phyloP scores from a whole-genome alignment of 2,888 invertebrate species.

The Calameuta filiformis region DNA sequence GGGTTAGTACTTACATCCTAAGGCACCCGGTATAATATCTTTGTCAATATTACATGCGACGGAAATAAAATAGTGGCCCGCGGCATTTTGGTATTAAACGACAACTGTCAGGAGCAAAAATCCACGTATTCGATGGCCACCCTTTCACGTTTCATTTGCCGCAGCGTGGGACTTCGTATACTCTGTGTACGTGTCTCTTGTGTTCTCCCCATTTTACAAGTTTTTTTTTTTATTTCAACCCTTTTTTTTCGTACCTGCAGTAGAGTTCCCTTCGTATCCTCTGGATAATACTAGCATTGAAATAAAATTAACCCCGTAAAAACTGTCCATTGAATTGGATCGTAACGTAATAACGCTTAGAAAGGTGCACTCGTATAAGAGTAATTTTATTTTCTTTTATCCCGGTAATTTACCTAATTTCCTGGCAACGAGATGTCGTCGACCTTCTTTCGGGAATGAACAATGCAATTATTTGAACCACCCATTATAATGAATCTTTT shows the following conservation, averaged over 20 bases:
- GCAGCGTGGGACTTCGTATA: background rate
- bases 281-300: background rate
- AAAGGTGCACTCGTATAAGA: background rate
- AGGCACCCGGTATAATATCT: constrained; percentile 26
- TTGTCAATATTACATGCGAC: constrained; percentile 29
- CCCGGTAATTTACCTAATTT: background rate
- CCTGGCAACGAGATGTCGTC: background rate
- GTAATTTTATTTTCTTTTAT: background rate
- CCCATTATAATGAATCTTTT: background rate
- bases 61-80: constrained; percentile 29
- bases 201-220: background rate
- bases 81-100: constrained; percentile 41
- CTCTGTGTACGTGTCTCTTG: background rate
- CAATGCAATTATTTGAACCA: background rate
- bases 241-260: background rate
- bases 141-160: background rate
- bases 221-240: background rate
- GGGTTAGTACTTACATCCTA: background rate
- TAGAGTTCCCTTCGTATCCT: background rate
- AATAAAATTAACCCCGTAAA: background rate
- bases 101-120: constrained; percentile 41
- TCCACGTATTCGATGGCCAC: background rate
- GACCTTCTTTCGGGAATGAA: background rate
- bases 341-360: background rate
- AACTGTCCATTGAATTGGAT: background rate